Evolutionary conservation across 2,113 vertebrate species (phyloP), one percentile per base, ranked within the genome.

Genomic region (Apistogramma diplotaenia): DNA sequence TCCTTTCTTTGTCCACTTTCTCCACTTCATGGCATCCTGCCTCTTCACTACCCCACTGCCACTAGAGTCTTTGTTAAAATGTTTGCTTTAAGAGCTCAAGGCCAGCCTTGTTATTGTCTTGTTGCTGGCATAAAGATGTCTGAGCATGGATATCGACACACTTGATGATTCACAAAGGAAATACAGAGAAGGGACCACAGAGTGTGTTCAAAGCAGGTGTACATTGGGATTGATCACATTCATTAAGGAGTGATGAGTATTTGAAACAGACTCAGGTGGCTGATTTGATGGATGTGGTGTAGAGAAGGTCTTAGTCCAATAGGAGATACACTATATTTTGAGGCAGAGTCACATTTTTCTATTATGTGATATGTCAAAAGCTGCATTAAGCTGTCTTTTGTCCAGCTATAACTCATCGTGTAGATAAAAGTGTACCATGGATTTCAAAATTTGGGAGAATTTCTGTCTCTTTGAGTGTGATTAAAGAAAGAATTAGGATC

Each of bases 361-460:
- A 83, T 88, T 88, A 83, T 79, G 74, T 72, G 76, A 85, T 77
- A 78, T 84, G 83, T 91, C 89, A 89, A n/a, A 70, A 89, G 85
- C 76, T 72, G 85, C 82, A 87, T 89, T 91, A 85, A 85, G 76
- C 84, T 81, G 85, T 78, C 83, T 82, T 91, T 89, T 90, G 89
- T 90, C 81, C 79, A 55, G 86, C 86, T n/a, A 87, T 91, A 88
- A 87, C 85, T 90, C 89, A 89, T 90, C 91, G 87, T 86, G 85
- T 74, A 89, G 91, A 89, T 91, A 87, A 90, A 92, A 91, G 88
- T 91, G 62, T 80, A 85, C 83, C 83, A 87, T 87, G 87, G 88
- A 89, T 90, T 90, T 89, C 61, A 79, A 83, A 75, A 85, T 33
- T 80, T 35, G 13, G 40, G 60, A 83, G 79, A 58, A 18, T 90